Conservation (phyloP, 2,888 invertebrate genomes). For the Xestia ashworthii region DNA sequence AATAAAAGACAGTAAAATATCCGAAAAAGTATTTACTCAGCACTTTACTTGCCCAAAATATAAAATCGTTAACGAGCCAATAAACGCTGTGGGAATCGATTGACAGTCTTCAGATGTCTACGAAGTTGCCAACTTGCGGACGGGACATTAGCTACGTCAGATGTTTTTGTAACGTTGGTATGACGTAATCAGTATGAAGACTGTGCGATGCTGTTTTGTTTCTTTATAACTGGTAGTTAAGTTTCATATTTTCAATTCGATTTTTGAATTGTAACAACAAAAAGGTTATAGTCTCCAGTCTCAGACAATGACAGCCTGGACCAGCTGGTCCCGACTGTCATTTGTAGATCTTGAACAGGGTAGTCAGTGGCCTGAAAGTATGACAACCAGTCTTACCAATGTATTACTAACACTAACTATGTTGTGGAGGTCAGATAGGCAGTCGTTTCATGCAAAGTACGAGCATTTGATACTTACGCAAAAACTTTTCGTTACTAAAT, state of each 20-base stretch:
- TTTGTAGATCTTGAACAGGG: too few relatives aligned
- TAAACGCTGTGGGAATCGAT: constrained; percentile 50
- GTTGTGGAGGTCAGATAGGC: too few relatives aligned
- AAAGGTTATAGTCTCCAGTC: too few relatives aligned
- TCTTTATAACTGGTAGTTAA: neutral
- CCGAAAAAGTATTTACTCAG: constrained; percentile 17
- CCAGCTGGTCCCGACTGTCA: too few relatives aligned
- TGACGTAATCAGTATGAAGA: neutral
- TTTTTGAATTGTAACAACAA: too few relatives aligned
- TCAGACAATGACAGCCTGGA: too few relatives aligned
- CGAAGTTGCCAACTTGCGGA: constrained; percentile 34
- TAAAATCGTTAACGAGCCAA: constrained; percentile 60
- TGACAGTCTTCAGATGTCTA: constrained; percentile 38
- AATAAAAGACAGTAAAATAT: constrained; percentile 18
- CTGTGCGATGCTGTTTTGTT: constrained; percentile 12
- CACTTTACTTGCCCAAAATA: constrained; percentile 44
- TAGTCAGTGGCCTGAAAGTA: too few relatives aligned
- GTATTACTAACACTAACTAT: too few relatives aligned
- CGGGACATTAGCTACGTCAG: constrained; percentile 30
- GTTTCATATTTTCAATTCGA: neutral
- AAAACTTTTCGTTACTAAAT: too few relatives aligned
- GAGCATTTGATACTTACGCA: too few relatives aligned
- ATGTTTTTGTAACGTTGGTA: constrained; percentile 25
- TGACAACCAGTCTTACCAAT: too few relatives aligned
- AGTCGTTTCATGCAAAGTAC: too few relatives aligned